Base-by-base conservation (phyloP, 2,888 invertebrate genomes). In the Caenorhabditis zanzibari region DNA sequence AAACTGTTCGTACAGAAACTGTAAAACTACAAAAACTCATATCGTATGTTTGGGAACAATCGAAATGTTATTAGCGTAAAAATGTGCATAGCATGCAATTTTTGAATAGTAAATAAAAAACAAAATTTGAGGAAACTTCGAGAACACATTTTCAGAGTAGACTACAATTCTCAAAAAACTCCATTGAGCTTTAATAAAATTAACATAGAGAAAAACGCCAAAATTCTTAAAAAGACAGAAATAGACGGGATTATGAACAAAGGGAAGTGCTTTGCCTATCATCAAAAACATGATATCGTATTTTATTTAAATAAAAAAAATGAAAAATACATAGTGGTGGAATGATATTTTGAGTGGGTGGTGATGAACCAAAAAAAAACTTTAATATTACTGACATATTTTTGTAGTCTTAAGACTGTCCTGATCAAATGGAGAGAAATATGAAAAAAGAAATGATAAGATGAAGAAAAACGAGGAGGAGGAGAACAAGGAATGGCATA, bases 381-480 rank as follows among this genome's bases (percentile, higher is more conserved):
- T 16, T 35, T 47, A 41, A 61, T 61, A 47, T 63, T 63, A 63
- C 63, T 63, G 63, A 63, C 44, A 63, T 63, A 61, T 41, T 64
- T 47, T 49, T 66, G 66, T 66, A 66, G 66, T 66, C 52, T 66
- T 66, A 66, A 66, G 66, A 66, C 66, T 22, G 24, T 26, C 44
- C 61, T 66, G 66, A 52, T 66, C 52, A 52, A 66, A 32, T 52
- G 49, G 47, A 9, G 35, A 52, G 47, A 44, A 24, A 63, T 26
- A n/a, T 28, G 44, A 63, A 32, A 63, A 41, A 47, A 19, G 41
- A 26, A 24, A 63, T 26, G 63, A 63, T 44, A 44, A 63, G 63
- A 44, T 24, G 26, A 63, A 44, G 59, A 54, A 26, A n/a, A n/a
- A n/a, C n/a, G 61, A 61, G 61, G 44, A 63, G 44, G 44, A 47